Conservation (phyloP, 1,140 invertebrate species). For the Globodera ellingtonae region DNA sequence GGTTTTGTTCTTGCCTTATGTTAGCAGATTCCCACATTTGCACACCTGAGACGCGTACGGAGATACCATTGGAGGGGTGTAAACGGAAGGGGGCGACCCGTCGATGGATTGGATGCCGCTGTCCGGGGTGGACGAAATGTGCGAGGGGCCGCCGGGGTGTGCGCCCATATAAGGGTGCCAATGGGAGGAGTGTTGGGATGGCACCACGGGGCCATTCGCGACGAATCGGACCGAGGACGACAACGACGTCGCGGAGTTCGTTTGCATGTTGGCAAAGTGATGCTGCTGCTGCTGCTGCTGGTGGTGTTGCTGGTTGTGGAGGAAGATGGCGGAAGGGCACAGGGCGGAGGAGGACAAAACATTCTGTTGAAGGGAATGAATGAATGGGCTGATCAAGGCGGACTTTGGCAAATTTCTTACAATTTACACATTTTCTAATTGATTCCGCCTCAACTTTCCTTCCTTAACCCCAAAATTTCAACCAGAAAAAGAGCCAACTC, state of each 20-base stretch:
- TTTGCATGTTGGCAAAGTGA: not conserved
- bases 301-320: slow-evolving; percentile 14
- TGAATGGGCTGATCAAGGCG: not conserved
- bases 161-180: slow-evolving; percentile 16
- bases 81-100: slow-evolving; percentile 52
- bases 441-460: too few relatives aligned
- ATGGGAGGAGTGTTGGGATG: not conserved
- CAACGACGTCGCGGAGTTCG: not conserved
- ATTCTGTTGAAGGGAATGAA: not conserved
- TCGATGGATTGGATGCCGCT: slow-evolving; percentile 54
- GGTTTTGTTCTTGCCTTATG: not conserved
- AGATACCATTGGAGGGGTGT: slow-evolving; percentile 48
- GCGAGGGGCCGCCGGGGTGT: slow-evolving; percentile 31
- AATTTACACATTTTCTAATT: too few relatives aligned
- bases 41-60: slow-evolving; percentile 47
- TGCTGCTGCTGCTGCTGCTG: not conserved
- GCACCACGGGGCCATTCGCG: not conserved
- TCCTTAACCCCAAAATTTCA: too few relatives aligned
- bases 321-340: slow-evolving; percentile 2
- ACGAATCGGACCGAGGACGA: slow-evolving; percentile 7
- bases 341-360: not conserved
- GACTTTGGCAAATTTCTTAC: not conserved
- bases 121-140: slow-evolving; percentile 52
- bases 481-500: too few relatives aligned
- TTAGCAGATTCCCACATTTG: not conserved